A percentile compares a stretch with the other conserved stretches of the same genome.
Conservation (phyloP, 1,140 invertebrate genomes). For the Muscidifurax raptorellus region DNA sequence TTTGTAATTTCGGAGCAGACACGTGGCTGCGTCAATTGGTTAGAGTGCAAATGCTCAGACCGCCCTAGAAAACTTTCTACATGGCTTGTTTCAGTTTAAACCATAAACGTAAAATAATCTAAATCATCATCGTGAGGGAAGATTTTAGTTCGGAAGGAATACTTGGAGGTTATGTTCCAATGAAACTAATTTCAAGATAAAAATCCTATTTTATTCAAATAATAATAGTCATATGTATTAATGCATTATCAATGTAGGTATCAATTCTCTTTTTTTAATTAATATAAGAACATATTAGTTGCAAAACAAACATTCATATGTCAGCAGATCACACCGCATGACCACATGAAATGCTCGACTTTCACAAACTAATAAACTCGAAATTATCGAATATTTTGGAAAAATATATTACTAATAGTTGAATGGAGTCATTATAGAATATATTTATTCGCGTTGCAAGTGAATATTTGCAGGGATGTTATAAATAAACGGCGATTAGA, state of each 20-base stretch:
- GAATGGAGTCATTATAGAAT: neutral
- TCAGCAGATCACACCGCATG: neutral
- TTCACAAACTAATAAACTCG: neutral
- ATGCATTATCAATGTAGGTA: neutral
- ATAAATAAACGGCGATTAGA: constrained; percentile 38
- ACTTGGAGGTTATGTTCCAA: neutral
- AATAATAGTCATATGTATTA: neutral
- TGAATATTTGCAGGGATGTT: constrained; percentile 31
- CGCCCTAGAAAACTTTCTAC: constrained; percentile 67
- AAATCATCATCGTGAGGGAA: constrained; percentile 62
- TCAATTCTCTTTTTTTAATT: no score
- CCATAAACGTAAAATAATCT: constrained; percentile 65
- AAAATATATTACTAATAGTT: constrained; percentile 37
- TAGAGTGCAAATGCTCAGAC: constrained; percentile 56
- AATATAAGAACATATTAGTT: neutral
- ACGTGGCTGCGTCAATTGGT: constrained; percentile 16
- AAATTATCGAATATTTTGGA: constrained; percentile 3
- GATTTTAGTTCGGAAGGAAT: neutral
- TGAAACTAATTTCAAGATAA: neutral
- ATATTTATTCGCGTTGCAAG: neutral
- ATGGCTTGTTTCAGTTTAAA: constrained; percentile 63
- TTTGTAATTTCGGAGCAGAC: constrained; percentile 16
- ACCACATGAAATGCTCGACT: neutral
- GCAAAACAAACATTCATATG: neutral
- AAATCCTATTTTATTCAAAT: neutral